These are phyloP conservation scores for Riparia riparia DNA, from an alignment of 2,113 vertebrate genomes.

Conservation along the genomic window DNA sequence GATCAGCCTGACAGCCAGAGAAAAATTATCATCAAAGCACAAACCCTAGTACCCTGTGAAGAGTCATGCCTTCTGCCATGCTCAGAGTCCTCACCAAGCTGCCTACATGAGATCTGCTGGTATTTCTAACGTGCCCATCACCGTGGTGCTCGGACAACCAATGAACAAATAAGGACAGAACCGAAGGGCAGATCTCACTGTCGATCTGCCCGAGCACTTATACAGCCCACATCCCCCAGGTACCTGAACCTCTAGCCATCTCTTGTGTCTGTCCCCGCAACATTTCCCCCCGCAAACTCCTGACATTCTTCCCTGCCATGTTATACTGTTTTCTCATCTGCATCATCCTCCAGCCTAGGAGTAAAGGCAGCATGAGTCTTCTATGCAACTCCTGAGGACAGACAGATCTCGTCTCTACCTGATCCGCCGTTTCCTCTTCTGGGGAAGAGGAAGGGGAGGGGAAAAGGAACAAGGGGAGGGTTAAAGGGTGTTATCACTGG, in stretches of 20 bases:
- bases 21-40: slow-evolving; percentile 52
- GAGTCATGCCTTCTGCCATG: slow-evolving; percentile 31
- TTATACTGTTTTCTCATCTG: neutral
- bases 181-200: neutral
- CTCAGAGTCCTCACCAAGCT: slow-evolving; percentile 31
- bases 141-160: neutral
- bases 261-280: neutral
- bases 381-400: neutral
- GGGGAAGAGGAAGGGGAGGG: slow-evolving; percentile 64
- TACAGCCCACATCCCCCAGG: neutral
- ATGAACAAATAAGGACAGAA: slow-evolving; percentile 70
- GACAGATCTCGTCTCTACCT: neutral
- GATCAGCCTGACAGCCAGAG: slow-evolving; percentile 10
- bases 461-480: slow-evolving; percentile 54
- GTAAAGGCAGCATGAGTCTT: neutral
- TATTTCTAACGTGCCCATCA: slow-evolving; percentile 45
- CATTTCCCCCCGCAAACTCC: neutral
- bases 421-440: neutral
- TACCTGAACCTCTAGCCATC: neutral
- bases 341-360: neutral
- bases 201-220: neutral
- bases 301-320: neutral
- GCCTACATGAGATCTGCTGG: slow-evolving; percentile 53
- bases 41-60: neutral
- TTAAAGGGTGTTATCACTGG: slow-evolving; percentile 35